Base-by-base conservation (phyloP, 2,888 invertebrate species). In the Petrolisthes manimaculis region DNA sequence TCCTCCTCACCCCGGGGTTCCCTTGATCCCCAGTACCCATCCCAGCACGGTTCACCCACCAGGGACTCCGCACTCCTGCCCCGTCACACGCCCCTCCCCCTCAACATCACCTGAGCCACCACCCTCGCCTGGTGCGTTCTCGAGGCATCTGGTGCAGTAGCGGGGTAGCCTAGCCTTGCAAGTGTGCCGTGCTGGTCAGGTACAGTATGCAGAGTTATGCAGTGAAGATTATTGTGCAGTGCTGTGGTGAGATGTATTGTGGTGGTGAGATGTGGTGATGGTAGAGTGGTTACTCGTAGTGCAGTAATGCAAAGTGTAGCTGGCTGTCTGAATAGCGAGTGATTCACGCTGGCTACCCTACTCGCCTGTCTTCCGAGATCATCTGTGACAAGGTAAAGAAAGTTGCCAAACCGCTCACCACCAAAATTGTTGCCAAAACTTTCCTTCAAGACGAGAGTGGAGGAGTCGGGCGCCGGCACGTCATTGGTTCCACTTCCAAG, bases 1-100 rank as follows among this genome's bases (percentile, higher is more conserved):
- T 90, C 89, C 6, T 90, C 90, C 3, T 90, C 89, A 18, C 90
- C 90, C 24, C 85, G 90, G n/a, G 89, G 89, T 55, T 79, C 89
- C 12, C 54, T 86, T 9, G 90, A 90, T 78, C 82, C 90, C 18
- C 90, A 89, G 75, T 90, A 90, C 71, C 78, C 89, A 24, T 74
- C 79, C n/a, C 61, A 84, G 78, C 90, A 90, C 75, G 71, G 75
- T 51, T 87, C 87, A n/a, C 89, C 89, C n/a, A 85, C 90, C 51
- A 67, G 86, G 21, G 90, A 90, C 51, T n/a, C 24, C 75, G 24
- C 37, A 55, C 78, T 90, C 37, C 55, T 90, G 78, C 88, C 82
- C 54, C 80, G 84, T n/a, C 89, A 84, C 61, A 84, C 83, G 37
- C 88, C 83, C 14, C 87, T 84, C 9, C 88, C 89, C 53, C 83